Percentiles rank a stretch among this genome's conserved stretches.
Conservation (phyloP, 1,140 invertebrate species). For the Ceratitis capitata region DNA sequence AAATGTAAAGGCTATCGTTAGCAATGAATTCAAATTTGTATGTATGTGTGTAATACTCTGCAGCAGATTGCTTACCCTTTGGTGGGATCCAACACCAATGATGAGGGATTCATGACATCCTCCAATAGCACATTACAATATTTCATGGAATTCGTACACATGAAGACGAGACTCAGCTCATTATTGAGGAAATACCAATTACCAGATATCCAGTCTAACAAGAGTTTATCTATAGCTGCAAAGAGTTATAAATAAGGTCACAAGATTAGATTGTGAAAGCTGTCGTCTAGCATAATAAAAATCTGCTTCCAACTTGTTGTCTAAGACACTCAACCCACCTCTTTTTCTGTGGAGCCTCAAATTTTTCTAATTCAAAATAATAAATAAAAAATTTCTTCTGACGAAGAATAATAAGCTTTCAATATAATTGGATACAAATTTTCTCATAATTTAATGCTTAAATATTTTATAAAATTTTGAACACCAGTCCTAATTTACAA, state of each 20-base stretch:
- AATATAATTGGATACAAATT: too few relatives aligned
- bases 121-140: conserved; percentile 77
- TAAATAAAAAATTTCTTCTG: too few relatives aligned
- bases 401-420: too few relatives aligned
- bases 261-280: background rate
- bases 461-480: too few relatives aligned
- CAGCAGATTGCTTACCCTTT: conserved; percentile 68
- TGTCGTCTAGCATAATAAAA: too few relatives aligned
- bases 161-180: conserved; percentile 75
- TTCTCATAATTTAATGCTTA: too few relatives aligned
- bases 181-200: conserved; percentile 89
- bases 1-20: background rate
- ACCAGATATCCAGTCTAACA: conserved; percentile 85
- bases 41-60: background rate
- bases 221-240: conserved; percentile 75
- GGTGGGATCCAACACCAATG: conserved; percentile 83
- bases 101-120: conserved; percentile 76
- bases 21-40: too few relatives aligned
- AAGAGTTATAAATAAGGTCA: conserved; percentile 7
- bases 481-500: too few relatives aligned
- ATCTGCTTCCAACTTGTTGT: too few relatives aligned
- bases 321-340: too few relatives aligned
- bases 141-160: conserved; percentile 73
- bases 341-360: too few relatives aligned
- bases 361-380: too few relatives aligned